Percentiles rank a stretch among this genome's conserved stretches.
These are phyloP conservation scores for Papilio gigon DNA, from an alignment of 2,888 invertebrate species.

Conservation along the genomic window DNA sequence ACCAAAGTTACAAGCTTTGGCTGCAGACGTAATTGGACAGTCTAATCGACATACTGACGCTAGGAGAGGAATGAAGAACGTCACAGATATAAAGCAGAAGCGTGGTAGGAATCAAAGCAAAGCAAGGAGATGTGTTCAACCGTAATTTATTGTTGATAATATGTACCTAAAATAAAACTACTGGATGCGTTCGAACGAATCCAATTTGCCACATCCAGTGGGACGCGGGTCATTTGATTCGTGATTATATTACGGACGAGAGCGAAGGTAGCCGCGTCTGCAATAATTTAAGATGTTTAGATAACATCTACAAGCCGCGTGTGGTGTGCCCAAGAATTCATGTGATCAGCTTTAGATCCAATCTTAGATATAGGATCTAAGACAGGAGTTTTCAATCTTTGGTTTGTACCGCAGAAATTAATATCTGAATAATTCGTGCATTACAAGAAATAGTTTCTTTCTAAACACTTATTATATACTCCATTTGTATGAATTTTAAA, in stretches of 20 bases:
- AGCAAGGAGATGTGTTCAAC: conserved; percentile 1
- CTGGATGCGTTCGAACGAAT: conserved; percentile 29
- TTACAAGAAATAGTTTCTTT: not conserved
- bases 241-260: conserved; percentile 69
- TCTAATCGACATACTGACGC: too few species aligned
- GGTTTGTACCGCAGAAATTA: not conserved
- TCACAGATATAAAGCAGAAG: too few species aligned
- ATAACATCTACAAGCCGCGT: conserved; percentile 77
- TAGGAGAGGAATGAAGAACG: too few species aligned
- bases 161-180: conserved; percentile 24
- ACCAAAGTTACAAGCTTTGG: too few species aligned
- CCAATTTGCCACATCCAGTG: conserved; percentile 60
- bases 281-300: conserved; percentile 81
- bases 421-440: not conserved
- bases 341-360: conserved; percentile 78
- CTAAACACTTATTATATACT: too few species aligned
- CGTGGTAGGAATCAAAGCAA: not conserved
- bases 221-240: conserved; percentile 54
- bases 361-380: conserved; percentile 73
- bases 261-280: conserved; percentile 66
- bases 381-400: conserved; percentile 34
- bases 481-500: too few species aligned
- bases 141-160: conserved; percentile 26
- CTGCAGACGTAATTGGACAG: too few species aligned
- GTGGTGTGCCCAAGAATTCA: conserved; percentile 78